Percentiles rank a stretch among this genome's conserved stretches.
Conservation (phyloP, 1,140 invertebrate species). For the Drosophila malerkotliana region DNA sequence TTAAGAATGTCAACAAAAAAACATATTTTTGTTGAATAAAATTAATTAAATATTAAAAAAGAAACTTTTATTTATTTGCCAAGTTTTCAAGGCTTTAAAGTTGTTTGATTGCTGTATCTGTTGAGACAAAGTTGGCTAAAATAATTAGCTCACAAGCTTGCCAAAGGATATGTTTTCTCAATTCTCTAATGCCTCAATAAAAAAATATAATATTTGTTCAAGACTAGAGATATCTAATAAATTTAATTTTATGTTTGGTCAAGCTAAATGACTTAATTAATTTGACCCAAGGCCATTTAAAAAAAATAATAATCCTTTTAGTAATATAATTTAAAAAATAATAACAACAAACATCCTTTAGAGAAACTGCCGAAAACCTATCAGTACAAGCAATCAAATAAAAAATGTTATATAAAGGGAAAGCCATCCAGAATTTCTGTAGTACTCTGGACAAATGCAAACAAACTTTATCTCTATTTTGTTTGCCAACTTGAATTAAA, state of each 20-base stretch:
- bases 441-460: slow-evolving; percentile 60
- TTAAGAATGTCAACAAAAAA: neutral
- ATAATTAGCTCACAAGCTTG: no score
- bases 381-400: slow-evolving; percentile 66
- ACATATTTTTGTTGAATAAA: neutral
- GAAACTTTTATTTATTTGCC: neutral
- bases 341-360: no score
- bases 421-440: slow-evolving; percentile 44
- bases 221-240: neutral
- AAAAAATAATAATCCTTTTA: neutral
- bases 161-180: neutral
- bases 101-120: neutral
- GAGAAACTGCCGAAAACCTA: slow-evolving; percentile 6
- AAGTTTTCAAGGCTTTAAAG: neutral
- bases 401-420: slow-evolving; percentile 54
- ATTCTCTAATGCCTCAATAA: no score
- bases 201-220: neutral
- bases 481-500: slow-evolving; percentile 76
- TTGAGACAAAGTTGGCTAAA: neutral
- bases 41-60: slow-evolving; percentile 1
- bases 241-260: neutral
- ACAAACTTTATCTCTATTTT: slow-evolving; percentile 79
- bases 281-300: neutral
- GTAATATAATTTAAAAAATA: no score
- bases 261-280: neutral